Evolutionary conservation across 2,888 invertebrate genomes (phyloP).

Genomic region (Neuroscelio doddi): DNA sequence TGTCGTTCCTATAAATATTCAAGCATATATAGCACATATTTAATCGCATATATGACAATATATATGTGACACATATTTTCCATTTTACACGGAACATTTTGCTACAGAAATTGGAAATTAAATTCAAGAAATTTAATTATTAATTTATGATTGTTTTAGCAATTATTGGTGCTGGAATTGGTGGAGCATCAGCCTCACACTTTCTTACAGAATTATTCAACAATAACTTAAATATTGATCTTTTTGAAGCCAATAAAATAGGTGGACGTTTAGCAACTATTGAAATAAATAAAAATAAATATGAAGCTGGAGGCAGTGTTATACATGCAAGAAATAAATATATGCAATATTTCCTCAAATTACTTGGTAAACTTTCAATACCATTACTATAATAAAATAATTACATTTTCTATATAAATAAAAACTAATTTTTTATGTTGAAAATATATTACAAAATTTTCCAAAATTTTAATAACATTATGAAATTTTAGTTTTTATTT

Average conservation of each 20-base stretch:
- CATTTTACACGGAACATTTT: too few species aligned
- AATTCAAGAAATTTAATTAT: neutral
- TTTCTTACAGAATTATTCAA: conserved; percentile 73
- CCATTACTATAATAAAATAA: neutral
- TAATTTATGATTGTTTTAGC: conserved; percentile 71
- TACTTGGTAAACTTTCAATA: conserved; percentile 71
- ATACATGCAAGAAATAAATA: conserved; percentile 76
- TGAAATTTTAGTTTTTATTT: neutral
- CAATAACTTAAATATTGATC: conserved; percentile 72
- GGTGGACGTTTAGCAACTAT: conserved; percentile 76
- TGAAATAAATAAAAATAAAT: conserved; percentile 71
- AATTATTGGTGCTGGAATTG: conserved; percentile 78
- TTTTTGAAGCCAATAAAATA: conserved; percentile 74
- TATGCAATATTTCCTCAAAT: conserved; percentile 74
- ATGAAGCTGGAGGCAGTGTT: conserved; percentile 77
- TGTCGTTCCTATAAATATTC: too few species aligned
- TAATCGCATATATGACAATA: too few species aligned
- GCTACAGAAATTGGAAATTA: neutral
- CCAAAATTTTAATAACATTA: too few species aligned
- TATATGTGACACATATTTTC: too few species aligned
- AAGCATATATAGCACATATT: too few species aligned
- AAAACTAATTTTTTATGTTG: conserved; percentile 1
- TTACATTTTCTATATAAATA: too few species aligned
- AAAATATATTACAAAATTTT: too few species aligned
- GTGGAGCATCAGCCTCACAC: conserved; percentile 76